phyloP scores from a whole-genome alignment of 2,113 vertebrate genomes.

The Melozone crissalis region DNA sequence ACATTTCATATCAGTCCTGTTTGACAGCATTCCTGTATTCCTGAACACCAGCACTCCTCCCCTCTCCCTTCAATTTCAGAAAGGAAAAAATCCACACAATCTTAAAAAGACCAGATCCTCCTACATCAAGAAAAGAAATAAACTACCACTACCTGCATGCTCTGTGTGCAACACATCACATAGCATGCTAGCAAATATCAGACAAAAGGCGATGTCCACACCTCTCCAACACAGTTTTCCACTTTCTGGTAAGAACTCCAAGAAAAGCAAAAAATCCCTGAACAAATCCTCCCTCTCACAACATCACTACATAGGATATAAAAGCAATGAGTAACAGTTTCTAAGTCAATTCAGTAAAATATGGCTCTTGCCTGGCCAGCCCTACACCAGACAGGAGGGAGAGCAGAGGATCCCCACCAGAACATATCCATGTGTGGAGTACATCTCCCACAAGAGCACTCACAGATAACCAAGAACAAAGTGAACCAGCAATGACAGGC shows the following conservation, averaged over 20 bases:
- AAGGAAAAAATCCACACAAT: not conserved
- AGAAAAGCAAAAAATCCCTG: not conserved
- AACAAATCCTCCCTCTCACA: not conserved
- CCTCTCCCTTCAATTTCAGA: not conserved
- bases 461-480: not conserved
- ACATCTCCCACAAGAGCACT: not conserved
- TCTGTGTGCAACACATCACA: not conserved
- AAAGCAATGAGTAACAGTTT: not conserved
- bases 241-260: not conserved
- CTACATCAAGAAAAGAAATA: not conserved
- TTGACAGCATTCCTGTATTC: not conserved
- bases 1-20: not conserved
- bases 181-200: not conserved
- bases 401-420: not conserved
- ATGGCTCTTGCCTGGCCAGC: not conserved
- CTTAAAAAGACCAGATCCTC: not conserved
- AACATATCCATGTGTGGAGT: rapidly evolving
- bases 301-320: not conserved
- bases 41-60: not conserved
- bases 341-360: not conserved
- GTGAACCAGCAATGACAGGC: not conserved
- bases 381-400: not conserved
- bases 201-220: not conserved
- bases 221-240: not conserved
- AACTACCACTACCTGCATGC: not conserved